Base-by-base conservation (phyloP, 2,888 invertebrate genomes). In the Patella caerulea region DNA sequence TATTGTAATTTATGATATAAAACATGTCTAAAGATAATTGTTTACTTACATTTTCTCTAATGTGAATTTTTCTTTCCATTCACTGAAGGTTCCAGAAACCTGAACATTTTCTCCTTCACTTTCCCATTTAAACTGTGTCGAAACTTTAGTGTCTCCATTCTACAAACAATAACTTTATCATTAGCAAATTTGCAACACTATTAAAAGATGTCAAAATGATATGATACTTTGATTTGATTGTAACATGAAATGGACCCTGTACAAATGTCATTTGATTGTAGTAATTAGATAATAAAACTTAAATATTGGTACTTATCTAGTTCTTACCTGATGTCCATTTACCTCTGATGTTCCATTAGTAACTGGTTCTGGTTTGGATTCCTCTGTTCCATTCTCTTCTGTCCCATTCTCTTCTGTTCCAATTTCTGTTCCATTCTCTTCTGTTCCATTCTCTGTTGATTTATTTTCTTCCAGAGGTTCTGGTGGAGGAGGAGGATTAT, bases 111-210 rank as follows among this genome's bases (percentile, higher is more conserved):
- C 85, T 54, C 86, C 88, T 9, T 81, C 86, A 71, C 84, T 83
- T 55, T 86, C 86, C 88, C 88, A 88, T 78, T 76, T 79, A 74
- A 88, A 86, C 74, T 88, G 86, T 69, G 83, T 84, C 34, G 83
- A 71, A 65, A 83, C 78, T 75, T 80, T 84, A 1, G 71, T 52
- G 54, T 73, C 74, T 34, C 71, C 71, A 72, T 74, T 75, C 81
- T 81, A 73, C 7, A 71, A 71, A n/a, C 3, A 24, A 24, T 65
- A 17, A 24, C n/a, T 1, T n/a, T 45, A 45, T 45, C 45, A 45
- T 45, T 45, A 45, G 45, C 45, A 45, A 45, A 9, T 45, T 45
- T 45, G 5, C 9, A 34, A 5, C 7, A 34, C 34, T 34, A 34
- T 34, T 34, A 34, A 34, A 34, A 34, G 34, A 34, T 34, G 34